Evolutionary conservation across 2,113 vertebrate species (phyloP).

Genomic region (Neomonachus schauinslandi): DNA sequence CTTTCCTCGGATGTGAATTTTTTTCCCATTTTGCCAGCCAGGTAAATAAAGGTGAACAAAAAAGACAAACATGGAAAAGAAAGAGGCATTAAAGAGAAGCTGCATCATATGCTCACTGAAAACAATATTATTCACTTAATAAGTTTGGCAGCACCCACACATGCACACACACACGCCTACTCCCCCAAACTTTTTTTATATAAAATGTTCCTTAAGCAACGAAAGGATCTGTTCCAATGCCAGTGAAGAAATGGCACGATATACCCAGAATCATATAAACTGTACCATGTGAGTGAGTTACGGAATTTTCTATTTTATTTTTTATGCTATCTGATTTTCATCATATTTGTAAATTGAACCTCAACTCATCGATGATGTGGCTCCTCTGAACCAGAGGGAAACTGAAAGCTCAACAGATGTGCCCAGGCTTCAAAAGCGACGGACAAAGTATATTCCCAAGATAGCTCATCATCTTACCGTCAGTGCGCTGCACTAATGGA

Average conservation of each 20-base stretch:
- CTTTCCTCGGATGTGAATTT: background rate
- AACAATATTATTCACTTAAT: background rate
- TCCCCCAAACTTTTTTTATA: background rate
- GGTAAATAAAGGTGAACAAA: background rate
- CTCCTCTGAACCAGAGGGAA: background rate
- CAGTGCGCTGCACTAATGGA: slow-evolving; percentile 89
- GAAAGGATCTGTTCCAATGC: background rate
- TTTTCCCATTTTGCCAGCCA: background rate
- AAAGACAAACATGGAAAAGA: background rate
- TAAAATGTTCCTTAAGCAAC: background rate
- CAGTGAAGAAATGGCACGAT: background rate
- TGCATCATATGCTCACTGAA: background rate
- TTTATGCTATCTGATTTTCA: background rate
- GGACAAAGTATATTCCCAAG: background rate
- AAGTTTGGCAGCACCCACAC: background rate
- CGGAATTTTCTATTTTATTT: background rate
- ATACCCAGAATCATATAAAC: background rate
- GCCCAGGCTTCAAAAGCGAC: background rate
- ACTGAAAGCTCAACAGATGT: background rate
- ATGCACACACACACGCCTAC: background rate
- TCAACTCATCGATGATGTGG: background rate
- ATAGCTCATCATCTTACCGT: slow-evolving; percentile 86
- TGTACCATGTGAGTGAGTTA: background rate
- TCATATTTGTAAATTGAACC: background rate
- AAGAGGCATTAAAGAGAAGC: background rate